Percentiles rank a stretch among this genome's conserved stretches.
Conservation (phyloP, 2,113 vertebrate species). For the Muscicapa adusta region DNA sequence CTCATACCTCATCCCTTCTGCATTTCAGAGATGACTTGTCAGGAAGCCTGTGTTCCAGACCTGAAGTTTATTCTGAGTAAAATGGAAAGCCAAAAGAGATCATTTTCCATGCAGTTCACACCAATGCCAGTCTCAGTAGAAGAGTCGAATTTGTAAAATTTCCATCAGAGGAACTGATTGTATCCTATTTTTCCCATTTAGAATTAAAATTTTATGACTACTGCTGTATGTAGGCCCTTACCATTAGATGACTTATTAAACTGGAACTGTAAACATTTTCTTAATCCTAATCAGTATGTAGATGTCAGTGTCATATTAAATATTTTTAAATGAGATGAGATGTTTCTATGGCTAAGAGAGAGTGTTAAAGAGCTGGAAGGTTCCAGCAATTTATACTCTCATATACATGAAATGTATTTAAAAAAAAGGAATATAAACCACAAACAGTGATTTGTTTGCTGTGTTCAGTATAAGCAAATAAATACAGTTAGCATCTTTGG, state of each 20-base stretch:
- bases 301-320: neutral
- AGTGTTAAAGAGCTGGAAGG: neutral
- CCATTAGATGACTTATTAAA: neutral
- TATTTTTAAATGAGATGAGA: neutral
- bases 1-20: neutral
- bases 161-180: neutral
- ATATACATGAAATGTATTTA: neutral
- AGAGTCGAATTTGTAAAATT: neutral
- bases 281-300: neutral
- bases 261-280: neutral
- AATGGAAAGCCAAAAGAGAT: neutral
- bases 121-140: neutral
- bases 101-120: neutral
- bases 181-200: neutral
- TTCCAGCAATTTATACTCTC: neutral
- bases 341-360: neutral
- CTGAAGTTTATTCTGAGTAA: neutral
- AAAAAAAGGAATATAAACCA: fast-evolving
- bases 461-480: neutral
- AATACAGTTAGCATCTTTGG: neutral
- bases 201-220: neutral
- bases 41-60: neutral
- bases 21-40: slow-evolving; percentile 30
- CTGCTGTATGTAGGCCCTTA: neutral
- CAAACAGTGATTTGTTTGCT: neutral